phyloP scores from a whole-genome alignment of 2,113 vertebrate genomes.

The Oncorhynchus kisutch region DNA sequence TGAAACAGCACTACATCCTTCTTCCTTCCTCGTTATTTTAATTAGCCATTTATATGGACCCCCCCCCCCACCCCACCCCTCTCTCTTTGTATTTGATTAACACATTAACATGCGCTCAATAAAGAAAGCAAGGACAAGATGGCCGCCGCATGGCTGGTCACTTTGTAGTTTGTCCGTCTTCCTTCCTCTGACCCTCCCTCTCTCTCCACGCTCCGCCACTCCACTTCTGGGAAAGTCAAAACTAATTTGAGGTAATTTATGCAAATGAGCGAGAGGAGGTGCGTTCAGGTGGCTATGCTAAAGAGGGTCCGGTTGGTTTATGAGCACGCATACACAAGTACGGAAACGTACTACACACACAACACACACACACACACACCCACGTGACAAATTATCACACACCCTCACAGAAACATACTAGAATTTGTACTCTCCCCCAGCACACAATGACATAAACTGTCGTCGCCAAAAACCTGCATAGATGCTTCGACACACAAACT shows the following conservation, averaged over 20 bases:
- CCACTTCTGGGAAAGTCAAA: slow-evolving; percentile 61
- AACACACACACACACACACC: background rate
- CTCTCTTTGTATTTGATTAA: slow-evolving; percentile 86
- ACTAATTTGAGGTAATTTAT: slow-evolving; percentile 55
- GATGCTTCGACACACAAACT: no score
- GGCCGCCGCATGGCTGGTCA: slow-evolving; percentile 66
- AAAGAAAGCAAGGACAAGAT: slow-evolving; percentile 73
- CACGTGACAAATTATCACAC: background rate
- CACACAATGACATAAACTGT: no score
- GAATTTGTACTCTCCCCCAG: no score
- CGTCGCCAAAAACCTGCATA: no score
- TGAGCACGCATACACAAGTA: background rate
- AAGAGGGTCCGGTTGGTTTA: background rate
- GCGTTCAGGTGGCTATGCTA: slow-evolving; percentile 21
- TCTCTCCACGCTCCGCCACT: slow-evolving; percentile 22
- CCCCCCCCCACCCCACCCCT: slow-evolving; percentile 15
- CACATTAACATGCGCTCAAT: slow-evolving; percentile 81
- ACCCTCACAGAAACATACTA: no score
- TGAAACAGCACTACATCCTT: slow-evolving; percentile 91
- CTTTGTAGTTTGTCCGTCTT: slow-evolving; percentile 65
- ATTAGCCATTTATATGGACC: slow-evolving; percentile 90
- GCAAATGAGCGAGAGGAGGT: slow-evolving; percentile 41
- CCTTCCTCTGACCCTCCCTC: slow-evolving; percentile 11
- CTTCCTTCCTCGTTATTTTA: slow-evolving; percentile 91
- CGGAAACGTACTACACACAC: background rate